A percentile compares a stretch with the other conserved stretches of the same genome.
Evolutionary conservation across 2,797 vertebrate genomes (phyloP).

Genomic region (Alfaro cultratus): DNA sequence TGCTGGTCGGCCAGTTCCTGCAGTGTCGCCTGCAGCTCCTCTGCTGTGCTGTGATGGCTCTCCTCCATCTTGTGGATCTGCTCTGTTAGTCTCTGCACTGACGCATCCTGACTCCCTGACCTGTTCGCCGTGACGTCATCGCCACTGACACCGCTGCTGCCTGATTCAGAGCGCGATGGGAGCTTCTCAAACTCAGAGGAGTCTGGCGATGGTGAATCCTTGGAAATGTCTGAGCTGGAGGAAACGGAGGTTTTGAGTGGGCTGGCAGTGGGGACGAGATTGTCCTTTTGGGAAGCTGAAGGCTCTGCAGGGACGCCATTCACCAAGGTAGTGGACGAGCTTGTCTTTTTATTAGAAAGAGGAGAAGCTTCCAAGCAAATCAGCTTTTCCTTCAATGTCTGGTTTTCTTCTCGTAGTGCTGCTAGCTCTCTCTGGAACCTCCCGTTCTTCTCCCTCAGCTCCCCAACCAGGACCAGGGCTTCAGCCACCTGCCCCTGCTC

Average conservation of each 20-base stretch:
- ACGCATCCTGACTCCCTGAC: constrained; percentile 79
- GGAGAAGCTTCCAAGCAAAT: constrained; percentile 85
- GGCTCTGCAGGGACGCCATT: constrained; percentile 73
- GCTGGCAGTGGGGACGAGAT: constrained; percentile 48
- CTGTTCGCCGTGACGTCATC: constrained; percentile 34
- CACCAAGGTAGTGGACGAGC: constrained; percentile 58
- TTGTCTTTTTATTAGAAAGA: constrained; percentile 76
- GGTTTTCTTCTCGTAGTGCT: constrained; percentile 89
- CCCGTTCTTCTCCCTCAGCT: constrained; percentile 90
- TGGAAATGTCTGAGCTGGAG: constrained; percentile 89
- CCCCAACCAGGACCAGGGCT: constrained; percentile 81
- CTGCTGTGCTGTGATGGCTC: constrained; percentile 93
- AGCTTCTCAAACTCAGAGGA: constrained; percentile 94
- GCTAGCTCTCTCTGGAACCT: constrained; percentile 90
- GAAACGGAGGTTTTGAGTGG: constrained; percentile 84
- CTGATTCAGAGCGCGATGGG: constrained; percentile 84
- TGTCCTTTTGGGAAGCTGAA: constrained; percentile 45
- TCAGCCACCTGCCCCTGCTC: constrained; percentile 75
- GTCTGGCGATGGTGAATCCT: constrained; percentile 90
- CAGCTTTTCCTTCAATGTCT: constrained; percentile 88
- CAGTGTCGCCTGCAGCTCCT: constrained; percentile 95
- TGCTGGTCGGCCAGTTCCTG: constrained; percentile 97
- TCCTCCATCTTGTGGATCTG: constrained; percentile 97
- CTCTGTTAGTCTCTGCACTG: constrained; percentile 89
- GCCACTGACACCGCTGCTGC: constrained; percentile 78